Percentiles rank a stretch among this genome's conserved stretches.
These are phyloP conservation scores for Pantala flavescens DNA, from an alignment of 1,140 invertebrate species.

Conservation along the genomic window DNA sequence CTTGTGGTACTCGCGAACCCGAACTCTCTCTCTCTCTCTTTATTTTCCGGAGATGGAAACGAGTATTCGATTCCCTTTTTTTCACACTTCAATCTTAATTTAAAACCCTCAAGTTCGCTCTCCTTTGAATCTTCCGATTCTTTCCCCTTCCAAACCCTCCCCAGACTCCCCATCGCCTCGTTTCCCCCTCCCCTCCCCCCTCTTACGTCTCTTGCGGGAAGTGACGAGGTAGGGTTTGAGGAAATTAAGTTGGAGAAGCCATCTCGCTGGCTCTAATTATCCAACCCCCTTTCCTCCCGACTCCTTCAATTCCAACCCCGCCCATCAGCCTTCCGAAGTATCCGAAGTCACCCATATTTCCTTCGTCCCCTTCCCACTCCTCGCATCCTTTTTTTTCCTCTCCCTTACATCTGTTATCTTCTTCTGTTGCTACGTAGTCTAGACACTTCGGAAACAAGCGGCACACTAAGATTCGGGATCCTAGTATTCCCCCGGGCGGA, in stretches of 20 bases:
- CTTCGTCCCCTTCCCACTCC: background rate
- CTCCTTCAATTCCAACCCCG: background rate
- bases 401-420: too few relatives aligned
- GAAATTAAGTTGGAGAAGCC: constrained; percentile 9
- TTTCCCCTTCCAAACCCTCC: background rate
- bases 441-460: too few relatives aligned
- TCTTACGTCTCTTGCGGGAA: background rate
- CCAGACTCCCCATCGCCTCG: background rate
- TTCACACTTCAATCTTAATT: background rate
- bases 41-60: too few relatives aligned
- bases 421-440: too few relatives aligned
- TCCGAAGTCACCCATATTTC: background rate
- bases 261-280: constrained; percentile 4
- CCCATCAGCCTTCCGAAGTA: background rate
- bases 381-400: background rate
- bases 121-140: background rate
- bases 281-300: background rate
- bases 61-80: background rate
- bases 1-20: too few relatives aligned
- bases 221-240: constrained; percentile 7
- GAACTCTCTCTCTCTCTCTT: too few relatives aligned
- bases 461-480: too few relatives aligned
- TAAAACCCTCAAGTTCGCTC: background rate
- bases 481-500: too few relatives aligned
- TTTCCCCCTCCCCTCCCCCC: background rate